Base-by-base conservation (phyloP, 2,888 invertebrate genomes). In the Leucania comma region DNA sequence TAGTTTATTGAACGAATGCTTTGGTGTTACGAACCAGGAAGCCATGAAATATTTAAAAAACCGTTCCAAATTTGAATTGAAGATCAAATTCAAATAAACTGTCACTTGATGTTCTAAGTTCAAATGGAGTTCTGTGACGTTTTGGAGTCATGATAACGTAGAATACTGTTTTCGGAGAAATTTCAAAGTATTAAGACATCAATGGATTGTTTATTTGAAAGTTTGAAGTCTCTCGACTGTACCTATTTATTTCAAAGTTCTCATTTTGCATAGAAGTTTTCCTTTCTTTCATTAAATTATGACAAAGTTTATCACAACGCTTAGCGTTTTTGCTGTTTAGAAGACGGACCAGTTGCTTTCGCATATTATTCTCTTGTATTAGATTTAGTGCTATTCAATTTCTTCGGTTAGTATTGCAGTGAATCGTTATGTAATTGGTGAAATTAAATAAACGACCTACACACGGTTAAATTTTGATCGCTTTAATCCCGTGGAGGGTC, bases 91-190 rank as follows among this genome's bases (percentile, higher is more conserved):
- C 35, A 56, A 67, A 76, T 65, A 76, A 72, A 62, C 80, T 76
- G 68, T 59, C 75, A 72, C 26, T 72, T 57, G 59, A 71, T 67
- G 51, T 76, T 74, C 76, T 12, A 79, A 79, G 56, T 80, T 80
- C 67, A 72, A 76, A 79, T 73, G 35, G 64, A 80, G 64, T 80
- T 76, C 56, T 56, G 60, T 74, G 64, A 67, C 68, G 50, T 62
- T 53, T 57, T 58, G 35, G 50, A 62, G 50, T 26, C 22, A 22
- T 59, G 68, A 38, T 9, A 69, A 48, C n/a, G 20, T 46, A 17
- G 4, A 42, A 20, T 42, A 68, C 26, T 48, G 35, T 62, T 35
- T 68, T 51, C 35, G 24, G 38, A 14, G 68, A 32, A 74, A 53
- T 53, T 12, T 48, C 51, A 46, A 65, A 72, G 59, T 66, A 66